Conservation (phyloP, 2,888 invertebrate genomes). For the Agrotis puta region DNA sequence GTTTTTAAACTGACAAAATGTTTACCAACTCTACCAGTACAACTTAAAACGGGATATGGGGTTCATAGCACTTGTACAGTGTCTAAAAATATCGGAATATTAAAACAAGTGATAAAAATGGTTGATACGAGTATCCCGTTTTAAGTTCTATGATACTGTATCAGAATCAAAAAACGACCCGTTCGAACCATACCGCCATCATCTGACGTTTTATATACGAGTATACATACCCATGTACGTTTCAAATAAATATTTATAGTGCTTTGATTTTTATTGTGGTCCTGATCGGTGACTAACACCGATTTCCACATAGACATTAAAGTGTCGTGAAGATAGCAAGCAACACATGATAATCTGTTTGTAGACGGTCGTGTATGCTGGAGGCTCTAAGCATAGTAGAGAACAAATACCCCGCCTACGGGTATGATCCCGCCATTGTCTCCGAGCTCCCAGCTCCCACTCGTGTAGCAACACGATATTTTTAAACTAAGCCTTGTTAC, state of each 20-base stretch:
- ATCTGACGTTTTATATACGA: neutral
- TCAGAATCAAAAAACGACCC: neutral
- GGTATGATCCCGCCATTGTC: neutral
- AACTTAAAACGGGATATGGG: too few relatives aligned
- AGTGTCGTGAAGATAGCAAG: neutral
- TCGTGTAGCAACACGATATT: neutral
- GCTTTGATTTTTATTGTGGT: neutral
- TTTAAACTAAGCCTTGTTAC: neutral
- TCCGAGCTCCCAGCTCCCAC: neutral
- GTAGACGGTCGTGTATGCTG: constrained; percentile 1
- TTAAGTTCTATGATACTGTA: too few relatives aligned
- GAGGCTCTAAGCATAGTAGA: neutral
- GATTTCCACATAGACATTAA: neutral
- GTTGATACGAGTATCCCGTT: too few relatives aligned
- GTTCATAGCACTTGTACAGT: too few relatives aligned
- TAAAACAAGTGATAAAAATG: too few relatives aligned
- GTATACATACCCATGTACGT: neutral
- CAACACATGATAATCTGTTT: neutral
- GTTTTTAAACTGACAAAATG: too few relatives aligned
- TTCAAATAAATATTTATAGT: neutral
- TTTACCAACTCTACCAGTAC: too few relatives aligned
- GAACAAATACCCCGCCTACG: constrained; percentile 1
- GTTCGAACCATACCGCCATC: neutral
- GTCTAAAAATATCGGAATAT: too few relatives aligned
- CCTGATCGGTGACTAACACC: neutral